A percentile compares a stretch with the other conserved stretches of the same genome.
Conservation (phyloP, 2,113 vertebrate genomes). For the Merops nubicus region DNA sequence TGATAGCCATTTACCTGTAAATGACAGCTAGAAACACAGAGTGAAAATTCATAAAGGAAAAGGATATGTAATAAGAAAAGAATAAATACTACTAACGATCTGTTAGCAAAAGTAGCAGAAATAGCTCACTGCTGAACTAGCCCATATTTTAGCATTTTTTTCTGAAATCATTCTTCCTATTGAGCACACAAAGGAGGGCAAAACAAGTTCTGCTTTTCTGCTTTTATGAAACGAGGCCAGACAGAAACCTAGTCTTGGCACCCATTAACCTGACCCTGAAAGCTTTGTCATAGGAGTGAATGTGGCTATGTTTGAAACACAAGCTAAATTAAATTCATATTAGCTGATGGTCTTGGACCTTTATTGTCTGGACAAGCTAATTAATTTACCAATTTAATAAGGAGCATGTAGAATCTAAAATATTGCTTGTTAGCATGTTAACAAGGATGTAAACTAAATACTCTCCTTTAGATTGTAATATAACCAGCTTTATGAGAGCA, state of each 20-base stretch:
- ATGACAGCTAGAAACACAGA: background rate
- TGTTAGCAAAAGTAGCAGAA: background rate
- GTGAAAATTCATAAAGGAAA: background rate
- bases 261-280: background rate
- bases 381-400: conserved; percentile 49
- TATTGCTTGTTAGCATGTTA: conserved; percentile 27
- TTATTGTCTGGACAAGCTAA: conserved; percentile 23
- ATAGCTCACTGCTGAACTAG: background rate
- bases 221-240: background rate
- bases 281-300: background rate
- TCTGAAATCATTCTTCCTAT: background rate
- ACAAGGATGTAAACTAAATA: conserved; percentile 31
- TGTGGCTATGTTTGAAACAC: background rate
- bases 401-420: conserved; percentile 11
- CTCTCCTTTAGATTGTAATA: conserved; percentile 26
- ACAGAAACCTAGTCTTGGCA: background rate
- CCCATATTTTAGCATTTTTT: background rate
- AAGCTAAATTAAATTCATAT: background rate
- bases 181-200: background rate
- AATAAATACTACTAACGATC: background rate
- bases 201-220: background rate
- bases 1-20: background rate
- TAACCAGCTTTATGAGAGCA: conserved; percentile 24
- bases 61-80: background rate
- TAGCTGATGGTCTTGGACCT: background rate